These are phyloP conservation scores for Pomatostomus ruficeps DNA, from an alignment of 2,113 vertebrate species.

Conservation along the genomic window DNA sequence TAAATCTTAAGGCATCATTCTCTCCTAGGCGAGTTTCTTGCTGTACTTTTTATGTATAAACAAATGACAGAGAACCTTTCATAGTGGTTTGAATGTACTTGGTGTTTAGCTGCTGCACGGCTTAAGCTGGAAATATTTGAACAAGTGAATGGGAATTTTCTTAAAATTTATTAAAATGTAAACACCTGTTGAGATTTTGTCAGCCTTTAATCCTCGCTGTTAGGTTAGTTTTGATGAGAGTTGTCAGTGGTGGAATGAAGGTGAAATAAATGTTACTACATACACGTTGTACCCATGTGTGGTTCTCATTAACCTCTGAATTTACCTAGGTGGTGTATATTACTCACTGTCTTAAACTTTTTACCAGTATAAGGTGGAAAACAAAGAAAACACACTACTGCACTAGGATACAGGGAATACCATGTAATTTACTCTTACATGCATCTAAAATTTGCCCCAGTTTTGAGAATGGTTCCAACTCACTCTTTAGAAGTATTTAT, in stretches of 20 bases:
- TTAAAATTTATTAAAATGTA: background rate
- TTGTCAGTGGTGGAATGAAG: background rate
- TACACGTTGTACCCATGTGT: fast-evolving
- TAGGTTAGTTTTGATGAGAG: background rate
- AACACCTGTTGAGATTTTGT: background rate
- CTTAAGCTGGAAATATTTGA: background rate
- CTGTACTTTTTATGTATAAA: background rate
- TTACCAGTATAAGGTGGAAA: background rate
- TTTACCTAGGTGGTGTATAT: background rate
- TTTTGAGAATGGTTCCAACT: background rate
- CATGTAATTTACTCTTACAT: background rate
- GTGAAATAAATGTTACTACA: background rate
- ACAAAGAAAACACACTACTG: background rate
- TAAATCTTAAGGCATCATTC: too few relatives aligned
- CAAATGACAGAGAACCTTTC: background rate
- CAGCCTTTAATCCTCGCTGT: background rate
- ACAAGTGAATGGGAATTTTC: background rate
- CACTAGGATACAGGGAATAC: background rate
- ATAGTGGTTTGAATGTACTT: background rate
- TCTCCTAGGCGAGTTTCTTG: background rate
- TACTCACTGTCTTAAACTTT: background rate
- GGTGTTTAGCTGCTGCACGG: background rate
- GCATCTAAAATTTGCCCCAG: background rate
- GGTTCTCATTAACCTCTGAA: background rate
- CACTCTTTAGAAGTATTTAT: background rate